phyloP scores from a whole-genome alignment of 2,888 invertebrate genomes.

The Flexamia atlantica region DNA sequence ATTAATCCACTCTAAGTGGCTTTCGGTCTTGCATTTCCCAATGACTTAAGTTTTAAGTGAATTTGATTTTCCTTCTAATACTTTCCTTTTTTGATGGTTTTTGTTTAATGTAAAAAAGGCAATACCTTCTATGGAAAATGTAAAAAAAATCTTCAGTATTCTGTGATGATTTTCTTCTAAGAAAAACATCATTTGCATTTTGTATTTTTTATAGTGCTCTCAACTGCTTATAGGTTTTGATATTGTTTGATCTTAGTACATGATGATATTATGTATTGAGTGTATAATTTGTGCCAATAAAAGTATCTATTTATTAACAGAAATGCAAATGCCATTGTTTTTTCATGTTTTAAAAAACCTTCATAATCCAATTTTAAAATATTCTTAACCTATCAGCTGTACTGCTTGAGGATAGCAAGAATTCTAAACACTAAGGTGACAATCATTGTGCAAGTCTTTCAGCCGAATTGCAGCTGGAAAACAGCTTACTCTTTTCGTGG shows the following conservation, averaged over 20 bases:
- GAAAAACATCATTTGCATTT: background rate
- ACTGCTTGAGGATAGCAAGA: too few species aligned
- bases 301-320: slow-evolving; percentile 12
- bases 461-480: too few species aligned
- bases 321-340: too few species aligned
- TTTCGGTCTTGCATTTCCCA: slow-evolving; percentile 1
- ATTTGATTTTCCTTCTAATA: background rate
- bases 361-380: too few species aligned
- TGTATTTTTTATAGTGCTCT: slow-evolving; percentile 31
- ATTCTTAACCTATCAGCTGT: too few species aligned
- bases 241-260: background rate
- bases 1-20: background rate
- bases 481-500: too few species aligned
- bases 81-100: background rate
- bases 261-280: background rate
- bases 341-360: too few species aligned
- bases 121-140: background rate
- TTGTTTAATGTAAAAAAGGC: background rate
- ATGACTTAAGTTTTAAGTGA: background rate
- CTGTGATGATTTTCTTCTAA: slow-evolving; percentile 1
- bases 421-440: too few species aligned
- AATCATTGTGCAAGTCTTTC: too few species aligned
- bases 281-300: slow-evolving; percentile 16
- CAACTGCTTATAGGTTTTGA: slow-evolving; percentile 1
- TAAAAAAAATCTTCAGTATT: slow-evolving; percentile 12